Evolutionary conservation across 2,888 invertebrate genomes (phyloP).

Genomic region (Syrphus vitripennis): DNA sequence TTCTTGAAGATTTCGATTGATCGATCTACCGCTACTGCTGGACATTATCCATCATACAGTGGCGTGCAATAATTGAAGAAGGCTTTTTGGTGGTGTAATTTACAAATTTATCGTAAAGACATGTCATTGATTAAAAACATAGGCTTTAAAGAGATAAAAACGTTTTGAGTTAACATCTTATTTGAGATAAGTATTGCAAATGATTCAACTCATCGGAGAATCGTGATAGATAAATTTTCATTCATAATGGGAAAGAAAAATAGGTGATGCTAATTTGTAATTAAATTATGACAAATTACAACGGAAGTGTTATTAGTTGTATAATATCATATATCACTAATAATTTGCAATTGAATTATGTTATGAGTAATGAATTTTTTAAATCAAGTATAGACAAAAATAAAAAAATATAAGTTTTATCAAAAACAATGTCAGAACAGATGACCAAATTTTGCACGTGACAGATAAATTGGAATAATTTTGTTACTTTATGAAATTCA

Average conservation of each 20-base stretch:
- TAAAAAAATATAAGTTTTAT: no score
- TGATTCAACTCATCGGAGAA: constrained; percentile 18
- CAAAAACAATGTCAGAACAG: no score
- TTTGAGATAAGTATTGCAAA: neutral
- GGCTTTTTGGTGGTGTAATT: neutral
- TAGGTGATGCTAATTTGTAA: neutral
- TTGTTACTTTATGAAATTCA: no score
- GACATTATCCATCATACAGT: constrained; percentile 35
- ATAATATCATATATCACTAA: neutral
- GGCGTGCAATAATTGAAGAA: constrained; percentile 10
- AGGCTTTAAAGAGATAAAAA: neutral
- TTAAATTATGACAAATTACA: neutral
- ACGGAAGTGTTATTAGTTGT: neutral
- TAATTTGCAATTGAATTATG: neutral
- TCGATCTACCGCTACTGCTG: constrained; percentile 45
- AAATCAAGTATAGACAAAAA: no score
- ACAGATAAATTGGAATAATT: no score
- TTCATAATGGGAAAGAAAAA: neutral
- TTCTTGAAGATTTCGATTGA: constrained; percentile 47
- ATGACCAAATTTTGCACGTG: no score
- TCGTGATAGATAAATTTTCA: constrained; percentile 24
- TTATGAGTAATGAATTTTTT: neutral
- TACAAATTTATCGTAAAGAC: neutral
- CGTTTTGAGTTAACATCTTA: neutral
- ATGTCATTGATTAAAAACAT: neutral